Percentiles rank a stretch among this genome's conserved stretches.
phyloP scores from a whole-genome alignment of 2,113 vertebrate species.

The Trogon surrucura region DNA sequence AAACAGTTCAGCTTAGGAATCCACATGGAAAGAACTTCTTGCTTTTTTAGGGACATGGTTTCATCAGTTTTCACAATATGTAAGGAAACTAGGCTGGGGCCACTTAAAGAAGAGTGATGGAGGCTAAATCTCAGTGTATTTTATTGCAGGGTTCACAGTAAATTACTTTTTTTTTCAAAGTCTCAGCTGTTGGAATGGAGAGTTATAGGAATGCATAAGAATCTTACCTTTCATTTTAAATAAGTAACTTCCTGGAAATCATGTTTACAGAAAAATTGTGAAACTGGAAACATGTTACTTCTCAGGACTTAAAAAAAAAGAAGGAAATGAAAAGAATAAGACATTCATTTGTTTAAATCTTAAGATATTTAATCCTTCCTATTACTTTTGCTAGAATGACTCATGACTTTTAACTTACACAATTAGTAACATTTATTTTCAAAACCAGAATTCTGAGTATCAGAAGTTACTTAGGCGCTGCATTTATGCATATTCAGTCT shows the following conservation, averaged over 20 bases:
- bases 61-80: background rate
- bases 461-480: background rate
- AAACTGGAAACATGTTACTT: background rate
- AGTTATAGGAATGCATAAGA: background rate
- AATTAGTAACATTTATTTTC: background rate
- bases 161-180: background rate
- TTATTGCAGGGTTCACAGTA: background rate
- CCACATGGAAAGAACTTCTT: background rate
- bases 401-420: background rate
- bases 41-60: background rate
- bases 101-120: background rate
- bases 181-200: background rate
- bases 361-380: background rate
- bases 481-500: background rate
- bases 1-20: background rate
- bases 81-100: background rate
- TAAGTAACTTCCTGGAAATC: background rate
- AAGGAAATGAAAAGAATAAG: background rate
- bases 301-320: background rate
- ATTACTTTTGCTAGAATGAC: background rate
- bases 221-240: background rate
- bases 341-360: background rate
- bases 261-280: background rate
- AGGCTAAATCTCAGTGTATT: background rate
- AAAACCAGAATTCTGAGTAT: constrained; percentile 4